Evolutionary conservation across 2,888 invertebrate genomes (phyloP).

Genomic region (Sphaerophoria rueppellii): DNA sequence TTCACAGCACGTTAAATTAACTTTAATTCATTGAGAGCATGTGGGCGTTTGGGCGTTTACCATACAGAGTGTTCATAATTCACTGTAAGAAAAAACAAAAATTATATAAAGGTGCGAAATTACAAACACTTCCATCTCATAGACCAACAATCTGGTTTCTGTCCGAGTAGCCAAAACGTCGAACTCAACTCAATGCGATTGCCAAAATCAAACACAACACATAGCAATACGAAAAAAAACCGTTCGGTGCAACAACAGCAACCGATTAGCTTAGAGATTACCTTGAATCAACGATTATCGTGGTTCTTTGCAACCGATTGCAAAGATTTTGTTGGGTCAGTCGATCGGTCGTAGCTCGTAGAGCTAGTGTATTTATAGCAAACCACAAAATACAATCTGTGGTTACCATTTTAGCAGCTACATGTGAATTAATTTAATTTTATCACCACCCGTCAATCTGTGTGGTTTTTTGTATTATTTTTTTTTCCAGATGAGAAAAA

Average conservation of each 20-base stretch:
- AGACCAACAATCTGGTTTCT: slow-evolving; percentile 43
- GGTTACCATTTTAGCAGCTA: slow-evolving; percentile 45
- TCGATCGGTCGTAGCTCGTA: neutral
- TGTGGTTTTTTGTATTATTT: neutral
- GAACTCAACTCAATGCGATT: slow-evolving; percentile 23
- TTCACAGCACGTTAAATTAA: slow-evolving; percentile 3
- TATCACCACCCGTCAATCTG: slow-evolving; percentile 59
- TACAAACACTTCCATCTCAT: slow-evolving; percentile 46
- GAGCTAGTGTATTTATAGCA: slow-evolving; percentile 41
- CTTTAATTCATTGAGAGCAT: neutral
- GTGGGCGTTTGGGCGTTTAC: slow-evolving; percentile 32
- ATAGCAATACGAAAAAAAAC: neutral
- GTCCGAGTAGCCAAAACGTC: slow-evolving; percentile 42
- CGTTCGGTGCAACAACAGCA: slow-evolving; percentile 4
- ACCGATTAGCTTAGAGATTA: slow-evolving; percentile 67
- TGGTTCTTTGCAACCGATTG: slow-evolving; percentile 26
- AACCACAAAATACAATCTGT: slow-evolving; percentile 25
- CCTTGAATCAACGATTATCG: slow-evolving; percentile 51
- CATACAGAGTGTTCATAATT: slow-evolving; percentile 1
- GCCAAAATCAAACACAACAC: slow-evolving; percentile 32
- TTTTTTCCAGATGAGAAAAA: neutral
- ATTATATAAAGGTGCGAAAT: slow-evolving; percentile 51
- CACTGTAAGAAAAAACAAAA: slow-evolving; percentile 15
- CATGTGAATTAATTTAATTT: slow-evolving; percentile 60
- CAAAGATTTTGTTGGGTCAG: neutral